Evolutionary conservation across 1,140 invertebrate species (phyloP).

Genomic region (Lasaia peninsularis): DNA sequence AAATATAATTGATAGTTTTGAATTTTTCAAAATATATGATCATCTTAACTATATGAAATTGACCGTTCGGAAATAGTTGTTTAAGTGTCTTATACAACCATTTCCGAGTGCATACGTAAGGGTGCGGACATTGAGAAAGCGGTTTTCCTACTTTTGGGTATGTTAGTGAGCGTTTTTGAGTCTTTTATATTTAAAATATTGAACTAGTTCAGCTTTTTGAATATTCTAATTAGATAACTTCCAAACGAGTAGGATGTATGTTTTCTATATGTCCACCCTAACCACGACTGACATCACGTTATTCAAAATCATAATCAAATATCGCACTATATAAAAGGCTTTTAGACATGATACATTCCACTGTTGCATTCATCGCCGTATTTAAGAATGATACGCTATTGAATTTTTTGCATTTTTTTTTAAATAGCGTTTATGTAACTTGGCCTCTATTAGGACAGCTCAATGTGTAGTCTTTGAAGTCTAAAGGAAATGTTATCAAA

Average conservation of each 20-base stretch:
- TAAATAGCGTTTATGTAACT: slow-evolving; percentile 21
- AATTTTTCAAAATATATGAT: slow-evolving; percentile 44
- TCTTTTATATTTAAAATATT: slow-evolving; percentile 8
- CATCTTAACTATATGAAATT: slow-evolving; percentile 30
- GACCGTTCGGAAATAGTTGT: too few relatives aligned
- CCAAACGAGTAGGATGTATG: slow-evolving; percentile 4
- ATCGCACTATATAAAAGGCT: slow-evolving; percentile 47
- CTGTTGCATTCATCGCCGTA: slow-evolving; percentile 49
- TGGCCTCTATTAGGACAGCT: slow-evolving; percentile 65
- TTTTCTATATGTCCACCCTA: slow-evolving; percentile 8
- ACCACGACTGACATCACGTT: slow-evolving; percentile 49
- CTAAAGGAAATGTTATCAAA: slow-evolving; percentile 53
- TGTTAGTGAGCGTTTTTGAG: background rate
- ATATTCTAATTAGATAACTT: slow-evolving; percentile 6
- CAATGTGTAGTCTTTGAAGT: slow-evolving; percentile 59
- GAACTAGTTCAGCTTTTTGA: slow-evolving; percentile 6
- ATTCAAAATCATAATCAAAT: slow-evolving; percentile 29
- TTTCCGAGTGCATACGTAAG: slow-evolving; percentile 31
- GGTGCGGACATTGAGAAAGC: background rate
- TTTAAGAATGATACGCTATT: slow-evolving; percentile 14
- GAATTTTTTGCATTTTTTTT: slow-evolving; percentile 14
- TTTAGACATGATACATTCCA: slow-evolving; percentile 74
- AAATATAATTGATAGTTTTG: slow-evolving; percentile 38
- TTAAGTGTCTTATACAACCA: slow-evolving; percentile 8
- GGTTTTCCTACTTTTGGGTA: slow-evolving; percentile 1